Base-by-base conservation (phyloP, 2,797 vertebrate genomes). In the Chanos chanos region DNA sequence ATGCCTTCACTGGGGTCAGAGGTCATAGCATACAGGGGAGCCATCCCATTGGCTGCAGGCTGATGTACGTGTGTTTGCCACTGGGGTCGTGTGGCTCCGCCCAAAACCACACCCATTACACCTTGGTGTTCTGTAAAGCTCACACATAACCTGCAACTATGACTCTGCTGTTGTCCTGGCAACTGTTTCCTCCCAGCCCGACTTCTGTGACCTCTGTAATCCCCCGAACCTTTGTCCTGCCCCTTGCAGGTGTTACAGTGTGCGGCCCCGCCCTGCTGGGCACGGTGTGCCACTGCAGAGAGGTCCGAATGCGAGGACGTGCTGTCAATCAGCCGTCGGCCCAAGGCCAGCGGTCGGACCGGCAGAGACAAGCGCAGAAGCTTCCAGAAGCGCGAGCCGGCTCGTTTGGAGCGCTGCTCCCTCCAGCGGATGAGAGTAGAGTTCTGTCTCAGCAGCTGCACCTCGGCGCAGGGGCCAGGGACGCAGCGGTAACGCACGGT, bases 271-370 rank as follows among this genome's bases (percentile, higher is more conserved):
- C 37, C 43, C 36, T 31, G 10, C 7, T 13, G 28, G 8, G 39
- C 61, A 10, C 79, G 77, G 13, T 77, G 37, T 0, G 76, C 80
- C 15, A 90, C 81, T 10, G 89, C 73, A 1, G 92, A 94, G 58
- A 94, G 83, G 79, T 96, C 94, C 0, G 94, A 95, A 72, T 94
- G 94, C 0, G 95, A 94, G 0, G 95, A 97, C 0, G 92, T 91
- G 88, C 94, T 96, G 73, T 96, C 95, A 0, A 94, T 94, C 82
- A 95, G 83, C 73, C 92, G 84, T 0, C 83, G 48, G 12, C 91
- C 82, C 1, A 92, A 74, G 0, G 85, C 87, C 2, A 97, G 83
- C 0, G 93, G 94, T 19, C 89, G 82, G 34, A 94, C 74, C 0
- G 94, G 95, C 71, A 97, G 81, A 0, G 92, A 88, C 2, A 96